Evolutionary conservation across 2,888 invertebrate species (phyloP).

Genomic region (Proisotoma minuta): DNA sequence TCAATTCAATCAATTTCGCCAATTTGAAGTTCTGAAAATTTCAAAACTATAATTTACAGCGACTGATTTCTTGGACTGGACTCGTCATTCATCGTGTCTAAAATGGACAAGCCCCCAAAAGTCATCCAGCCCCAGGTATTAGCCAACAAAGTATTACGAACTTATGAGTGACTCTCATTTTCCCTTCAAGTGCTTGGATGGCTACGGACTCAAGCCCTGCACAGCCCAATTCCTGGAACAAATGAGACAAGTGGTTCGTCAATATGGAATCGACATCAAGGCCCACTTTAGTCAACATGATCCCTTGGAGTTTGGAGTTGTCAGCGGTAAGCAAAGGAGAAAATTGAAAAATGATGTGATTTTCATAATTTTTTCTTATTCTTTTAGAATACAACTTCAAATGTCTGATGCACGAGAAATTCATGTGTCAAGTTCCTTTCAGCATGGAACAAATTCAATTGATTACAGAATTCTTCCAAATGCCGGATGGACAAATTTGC

Average conservation of each 20-base stretch:
- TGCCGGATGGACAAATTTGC: conserved; percentile 42
- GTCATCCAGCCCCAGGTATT: conserved; percentile 40
- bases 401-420: conserved; percentile 45
- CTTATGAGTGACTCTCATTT: neutral
- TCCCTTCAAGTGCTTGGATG: conserved; percentile 40
- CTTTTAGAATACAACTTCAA: conserved; percentile 42
- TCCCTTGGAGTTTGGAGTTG: conserved; percentile 45
- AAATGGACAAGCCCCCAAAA: conserved; percentile 36
- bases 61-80: neutral
- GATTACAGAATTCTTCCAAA: conserved; percentile 43
- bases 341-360: neutral
- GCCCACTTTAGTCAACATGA: conserved; percentile 42
- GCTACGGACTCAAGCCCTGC: conserved; percentile 45
- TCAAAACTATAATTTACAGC: too few species aligned
- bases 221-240: conserved; percentile 44
- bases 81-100: conserved; percentile 30
- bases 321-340: conserved; percentile 34
- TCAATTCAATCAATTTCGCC: neutral
- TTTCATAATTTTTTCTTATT: conserved; percentile 3
- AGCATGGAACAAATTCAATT: conserved; percentile 39
- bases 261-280: conserved; percentile 34
- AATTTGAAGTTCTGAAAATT: too few species aligned
- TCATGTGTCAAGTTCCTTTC: conserved; percentile 43
- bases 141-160: neutral
- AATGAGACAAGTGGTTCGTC: conserved; percentile 36